Percentiles rank a stretch among this genome's conserved stretches.
Evolutionary conservation across 2,888 invertebrate genomes (phyloP).

Genomic region (Drosophila nr. perissopoda): DNA sequence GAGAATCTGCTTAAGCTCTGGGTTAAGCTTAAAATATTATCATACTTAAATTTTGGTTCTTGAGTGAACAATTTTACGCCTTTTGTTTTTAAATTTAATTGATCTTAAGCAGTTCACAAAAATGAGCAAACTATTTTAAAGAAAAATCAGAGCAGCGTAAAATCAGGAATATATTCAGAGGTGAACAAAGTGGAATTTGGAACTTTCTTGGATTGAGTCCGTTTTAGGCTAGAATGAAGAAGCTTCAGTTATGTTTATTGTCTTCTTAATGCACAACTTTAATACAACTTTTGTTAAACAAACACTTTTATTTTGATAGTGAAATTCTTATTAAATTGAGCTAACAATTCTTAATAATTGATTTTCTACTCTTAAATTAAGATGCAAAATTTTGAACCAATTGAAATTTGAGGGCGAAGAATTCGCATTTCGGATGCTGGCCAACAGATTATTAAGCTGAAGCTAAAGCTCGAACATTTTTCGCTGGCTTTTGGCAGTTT

Average conservation of each 20-base stretch:
- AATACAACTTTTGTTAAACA: neutral
- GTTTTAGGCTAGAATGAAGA: neutral
- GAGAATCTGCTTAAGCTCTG: neutral
- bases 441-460: neutral
- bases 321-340: neutral
- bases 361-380: neutral
- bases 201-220: neutral
- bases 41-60: neutral
- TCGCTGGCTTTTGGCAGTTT: constrained; percentile 10
- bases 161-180: neutral
- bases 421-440: neutral
- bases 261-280: neutral
- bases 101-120: neutral
- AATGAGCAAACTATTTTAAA: neutral
- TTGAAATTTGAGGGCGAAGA: neutral
- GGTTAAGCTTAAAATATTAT: neutral
- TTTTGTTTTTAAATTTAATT: neutral
- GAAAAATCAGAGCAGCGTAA: rapidly evolving
- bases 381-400: neutral
- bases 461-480: neutral
- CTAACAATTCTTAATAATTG: neutral
- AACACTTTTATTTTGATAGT: neutral
- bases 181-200: neutral
- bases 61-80: neutral
- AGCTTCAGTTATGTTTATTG: neutral